Evolutionary conservation across 2,113 vertebrate species (phyloP).

Genomic region (Montifringilla adamsi): DNA sequence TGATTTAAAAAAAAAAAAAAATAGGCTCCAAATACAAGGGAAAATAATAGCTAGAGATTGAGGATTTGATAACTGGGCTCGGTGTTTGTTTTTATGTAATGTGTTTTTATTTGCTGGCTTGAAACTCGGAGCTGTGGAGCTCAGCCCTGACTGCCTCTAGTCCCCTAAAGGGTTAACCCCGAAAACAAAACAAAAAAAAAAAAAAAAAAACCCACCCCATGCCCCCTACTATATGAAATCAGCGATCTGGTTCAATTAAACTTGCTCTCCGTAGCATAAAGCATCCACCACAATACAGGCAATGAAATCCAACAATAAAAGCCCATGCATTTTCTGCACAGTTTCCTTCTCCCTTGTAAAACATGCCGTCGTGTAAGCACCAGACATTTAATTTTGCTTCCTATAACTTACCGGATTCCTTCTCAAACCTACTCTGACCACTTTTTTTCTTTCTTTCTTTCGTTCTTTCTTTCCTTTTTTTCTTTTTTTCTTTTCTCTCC

Average conservation of each 20-base stretch:
- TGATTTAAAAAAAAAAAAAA: not conserved
- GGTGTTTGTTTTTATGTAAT: conserved; percentile 23
- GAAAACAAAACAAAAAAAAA: not conserved
- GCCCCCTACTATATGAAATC: conserved; percentile 39
- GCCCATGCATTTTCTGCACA: conserved; percentile 48
- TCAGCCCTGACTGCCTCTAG: not conserved
- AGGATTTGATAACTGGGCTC: conserved; percentile 24
- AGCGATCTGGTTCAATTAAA: conserved; percentile 61
- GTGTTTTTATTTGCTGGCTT: conserved; percentile 37
- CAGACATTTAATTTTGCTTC: conserved; percentile 51
- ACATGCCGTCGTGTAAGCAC: conserved; percentile 52
- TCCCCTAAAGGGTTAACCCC: conserved; percentile 40
- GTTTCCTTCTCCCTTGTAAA: conserved; percentile 63
- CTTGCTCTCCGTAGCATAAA: conserved; percentile 58
- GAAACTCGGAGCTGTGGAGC: not conserved
- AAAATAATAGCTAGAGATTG: conserved; percentile 41
- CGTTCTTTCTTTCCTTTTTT: too few species aligned
- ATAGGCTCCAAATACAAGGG: not conserved
- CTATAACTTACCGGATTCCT: conserved; percentile 57
- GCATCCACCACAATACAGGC: conserved; percentile 47
- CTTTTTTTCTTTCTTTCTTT: not conserved
- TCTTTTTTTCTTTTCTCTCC: too few species aligned
- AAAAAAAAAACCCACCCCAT: not conserved
- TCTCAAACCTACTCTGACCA: conserved; percentile 29
- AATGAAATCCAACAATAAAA: conserved; percentile 60